Base-by-base conservation (phyloP, 2,113 vertebrate genomes). In the Salminus brasiliensis region DNA sequence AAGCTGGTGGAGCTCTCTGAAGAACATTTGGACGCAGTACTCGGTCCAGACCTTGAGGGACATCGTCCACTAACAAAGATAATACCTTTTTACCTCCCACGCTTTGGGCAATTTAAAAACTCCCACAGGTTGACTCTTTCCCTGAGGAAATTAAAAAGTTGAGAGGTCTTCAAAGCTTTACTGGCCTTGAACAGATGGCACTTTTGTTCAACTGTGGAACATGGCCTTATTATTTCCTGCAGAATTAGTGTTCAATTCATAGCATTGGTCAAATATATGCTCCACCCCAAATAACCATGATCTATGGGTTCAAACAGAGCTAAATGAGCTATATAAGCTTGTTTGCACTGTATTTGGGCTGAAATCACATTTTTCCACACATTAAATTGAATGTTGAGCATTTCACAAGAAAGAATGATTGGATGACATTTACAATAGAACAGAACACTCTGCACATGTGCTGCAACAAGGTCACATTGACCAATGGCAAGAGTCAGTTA, bases 61-160 rank as follows among this genome's bases (percentile, higher is more conserved):
- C 34, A 39, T 75, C 36, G 13, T 63, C 41, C 47, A 62, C 59
- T 79, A 74, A 81, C 39, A 36, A 78, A 43, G 73, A 84, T 52
- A 45, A 63, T 45, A 41, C 30, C 41, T 30, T 13, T 52, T 34
- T 53, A 36, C 59, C 39, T 70, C 45, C 71, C 47, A 59, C 59
- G 43, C 68, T 62, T 62, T 60, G 23, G 41, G 30, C 71, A 47
- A 80, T 76, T 78, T 29, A 57, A 67, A 73, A 53, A 72, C 60
- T 65, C 70, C 62, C 45, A 57, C 39, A 43, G 29, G 30, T 21
- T 41, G 5, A 67, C 52, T 25, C 5, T 2, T 15, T 76, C 76
- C 72, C 76, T 62, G 29, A 76, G 67, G 83, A 82, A 79, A 82
- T 79, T 73, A 74, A 79, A 68, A 32, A 32, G 27, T 77, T 25